These are phyloP conservation scores for Tenodera sinensis DNA, from an alignment of 2,888 invertebrate genomes.

Conservation along the genomic window DNA sequence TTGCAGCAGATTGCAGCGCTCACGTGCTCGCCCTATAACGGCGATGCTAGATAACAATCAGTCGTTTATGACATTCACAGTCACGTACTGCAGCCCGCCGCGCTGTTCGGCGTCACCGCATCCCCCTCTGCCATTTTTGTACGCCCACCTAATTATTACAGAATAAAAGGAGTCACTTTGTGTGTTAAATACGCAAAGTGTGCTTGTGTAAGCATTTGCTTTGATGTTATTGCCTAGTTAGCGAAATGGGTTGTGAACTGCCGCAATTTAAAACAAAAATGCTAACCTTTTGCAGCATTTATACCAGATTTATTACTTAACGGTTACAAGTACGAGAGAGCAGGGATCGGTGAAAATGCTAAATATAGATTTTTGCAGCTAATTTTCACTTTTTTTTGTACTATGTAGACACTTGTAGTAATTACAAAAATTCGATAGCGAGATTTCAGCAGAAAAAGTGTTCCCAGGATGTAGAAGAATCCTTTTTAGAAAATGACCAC, in stretches of 20 bases:
- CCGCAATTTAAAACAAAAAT: too few relatives aligned
- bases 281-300: too few relatives aligned
- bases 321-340: too few relatives aligned
- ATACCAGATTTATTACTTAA: too few relatives aligned
- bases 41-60: neutral
- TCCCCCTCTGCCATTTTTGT: neutral
- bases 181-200: neutral
- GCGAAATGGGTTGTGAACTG: neutral
- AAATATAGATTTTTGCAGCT: too few relatives aligned
- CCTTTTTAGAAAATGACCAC: too few relatives aligned
- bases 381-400: too few relatives aligned
- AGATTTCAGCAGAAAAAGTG: too few relatives aligned
- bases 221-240: neutral
- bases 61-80: neutral
- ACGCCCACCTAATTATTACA: neutral
- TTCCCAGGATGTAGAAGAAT: too few relatives aligned
- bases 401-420: too few relatives aligned
- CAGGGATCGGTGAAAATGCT: too few relatives aligned
- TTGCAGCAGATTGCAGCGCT: neutral
- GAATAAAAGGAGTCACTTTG: neutral
- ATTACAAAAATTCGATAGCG: too few relatives aligned
- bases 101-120: neutral
- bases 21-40: neutral
- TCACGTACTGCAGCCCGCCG: neutral
- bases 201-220: neutral